phyloP scores from a whole-genome alignment of 2,797 vertebrate genomes.

The Phylloscopus collybita region DNA sequence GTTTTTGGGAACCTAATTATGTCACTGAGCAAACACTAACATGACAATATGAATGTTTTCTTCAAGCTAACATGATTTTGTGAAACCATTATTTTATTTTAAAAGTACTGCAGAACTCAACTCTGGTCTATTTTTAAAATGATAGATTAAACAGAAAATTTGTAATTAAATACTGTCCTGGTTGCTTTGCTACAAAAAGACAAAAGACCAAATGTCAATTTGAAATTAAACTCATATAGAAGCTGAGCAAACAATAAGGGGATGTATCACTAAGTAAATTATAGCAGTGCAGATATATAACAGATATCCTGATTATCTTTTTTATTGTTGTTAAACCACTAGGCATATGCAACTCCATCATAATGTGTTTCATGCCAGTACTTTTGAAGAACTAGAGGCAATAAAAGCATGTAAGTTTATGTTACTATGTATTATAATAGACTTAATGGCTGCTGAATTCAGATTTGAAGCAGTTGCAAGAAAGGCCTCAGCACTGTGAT shows the following conservation, averaged over 20 bases:
- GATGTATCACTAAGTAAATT: slow-evolving; percentile 25
- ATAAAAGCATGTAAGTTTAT: background rate
- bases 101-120: background rate
- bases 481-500: background rate
- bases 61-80: slow-evolving; percentile 11
- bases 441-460: background rate
- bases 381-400: background rate
- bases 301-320: background rate
- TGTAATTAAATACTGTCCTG: slow-evolving; percentile 28
- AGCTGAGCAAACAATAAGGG: slow-evolving; percentile 2
- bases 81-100: background rate
- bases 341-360: background rate
- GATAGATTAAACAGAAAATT: background rate
- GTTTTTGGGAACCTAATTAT: slow-evolving; percentile 36
- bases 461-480: background rate
- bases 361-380: background rate
- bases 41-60: slow-evolving; percentile 7
- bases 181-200: background rate
- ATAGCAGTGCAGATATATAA: background rate
- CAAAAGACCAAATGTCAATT: slow-evolving; percentile 26
- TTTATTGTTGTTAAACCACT: background rate
- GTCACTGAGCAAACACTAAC: slow-evolving; percentile 8
- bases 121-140: slow-evolving; percentile 23
- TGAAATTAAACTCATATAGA: slow-evolving; percentile 14
- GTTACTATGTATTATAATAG: background rate